Base-by-base conservation (phyloP, 1,140 invertebrate genomes). In the Thaumetopoea pityocampa region DNA sequence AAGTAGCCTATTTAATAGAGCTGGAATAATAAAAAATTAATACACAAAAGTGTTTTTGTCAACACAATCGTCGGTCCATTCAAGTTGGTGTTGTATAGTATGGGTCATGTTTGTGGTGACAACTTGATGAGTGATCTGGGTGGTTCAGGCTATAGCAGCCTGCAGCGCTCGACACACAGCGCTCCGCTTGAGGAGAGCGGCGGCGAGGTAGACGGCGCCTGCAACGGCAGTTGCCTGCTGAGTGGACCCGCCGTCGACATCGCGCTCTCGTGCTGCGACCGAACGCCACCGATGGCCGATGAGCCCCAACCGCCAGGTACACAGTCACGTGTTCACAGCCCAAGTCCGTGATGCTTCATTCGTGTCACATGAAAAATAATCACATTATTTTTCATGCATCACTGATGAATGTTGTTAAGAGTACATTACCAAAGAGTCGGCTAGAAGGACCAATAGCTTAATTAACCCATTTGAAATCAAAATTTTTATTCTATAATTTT, bases 131-230 rank as follows among this genome's bases (percentile, higher is more conserved):
- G 3, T 23, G 6, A 10, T 4, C 24, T 15, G 9, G 4, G 10
- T 16, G 12, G 12, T 35, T n/a, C 64, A 93, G 93, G 92, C 41
- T 94, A 94, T 71, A 93, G 92, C 73, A 94, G 92, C 80, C 87
- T 95, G 55, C 92, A 93, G 11, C 87, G 93, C 43, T 93, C 92
- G 24, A 93, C 92, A 61, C 92, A 94, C 78, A 92, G 89, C 51
- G 92, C 88, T 60, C 91, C 88, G 28, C 79, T 89, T 38, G 88
- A 88, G 34, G 87, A 87, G 40, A 74, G 81, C 23, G 86, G 79
- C 26, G 72, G 6, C 1, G 35, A 35, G 34, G 71, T 71, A 40
- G 80, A 85, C 62, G 79, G 78, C 8, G 38, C 72, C 15, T 87
- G 87, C 55, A 85, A 87, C 70, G 87, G 87, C 43, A 81, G 85